phyloP scores from a whole-genome alignment of 2,113 vertebrate genomes.

The Rhabdomys dilectus region DNA sequence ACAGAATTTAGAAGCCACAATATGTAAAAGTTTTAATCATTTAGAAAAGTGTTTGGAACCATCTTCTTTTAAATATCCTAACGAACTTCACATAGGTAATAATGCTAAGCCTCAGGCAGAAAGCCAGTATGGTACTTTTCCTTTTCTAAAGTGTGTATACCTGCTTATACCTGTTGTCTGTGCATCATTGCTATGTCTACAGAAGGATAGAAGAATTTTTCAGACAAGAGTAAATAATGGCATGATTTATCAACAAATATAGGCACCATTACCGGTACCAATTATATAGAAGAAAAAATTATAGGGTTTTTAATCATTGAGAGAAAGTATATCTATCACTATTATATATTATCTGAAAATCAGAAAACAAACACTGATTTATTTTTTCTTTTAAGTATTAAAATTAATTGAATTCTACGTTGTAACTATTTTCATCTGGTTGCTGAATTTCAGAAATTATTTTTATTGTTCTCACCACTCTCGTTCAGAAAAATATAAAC shows the following conservation, averaged over 20 bases:
- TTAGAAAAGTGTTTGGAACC: background rate
- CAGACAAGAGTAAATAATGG: slow-evolving; percentile 47
- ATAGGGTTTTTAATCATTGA: slow-evolving; percentile 48
- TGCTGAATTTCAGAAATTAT: slow-evolving; percentile 49
- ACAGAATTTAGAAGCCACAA: background rate
- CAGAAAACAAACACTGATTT: slow-evolving; percentile 43
- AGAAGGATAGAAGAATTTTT: background rate
- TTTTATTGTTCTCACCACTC: slow-evolving; percentile 43
- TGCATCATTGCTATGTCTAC: background rate
- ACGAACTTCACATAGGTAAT: background rate
- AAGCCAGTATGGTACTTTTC: background rate
- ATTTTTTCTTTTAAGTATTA: background rate
- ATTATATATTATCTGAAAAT: slow-evolving; percentile 66
- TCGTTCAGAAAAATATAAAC: slow-evolving; percentile 21
- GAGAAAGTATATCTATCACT: slow-evolving; percentile 62
- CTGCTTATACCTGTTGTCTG: background rate
- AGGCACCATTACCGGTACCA: background rate
- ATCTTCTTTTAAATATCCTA: background rate
- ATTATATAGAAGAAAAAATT: slow-evolving; percentile 47
- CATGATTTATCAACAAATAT: slow-evolving; percentile 9
- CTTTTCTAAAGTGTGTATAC: background rate
- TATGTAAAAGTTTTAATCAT: background rate
- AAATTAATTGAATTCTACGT: slow-evolving; percentile 41
- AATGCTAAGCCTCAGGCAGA: background rate
- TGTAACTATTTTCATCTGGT: slow-evolving; percentile 57